Conservation (phyloP, 2,888 invertebrate genomes). For the Cantharis rufa region DNA sequence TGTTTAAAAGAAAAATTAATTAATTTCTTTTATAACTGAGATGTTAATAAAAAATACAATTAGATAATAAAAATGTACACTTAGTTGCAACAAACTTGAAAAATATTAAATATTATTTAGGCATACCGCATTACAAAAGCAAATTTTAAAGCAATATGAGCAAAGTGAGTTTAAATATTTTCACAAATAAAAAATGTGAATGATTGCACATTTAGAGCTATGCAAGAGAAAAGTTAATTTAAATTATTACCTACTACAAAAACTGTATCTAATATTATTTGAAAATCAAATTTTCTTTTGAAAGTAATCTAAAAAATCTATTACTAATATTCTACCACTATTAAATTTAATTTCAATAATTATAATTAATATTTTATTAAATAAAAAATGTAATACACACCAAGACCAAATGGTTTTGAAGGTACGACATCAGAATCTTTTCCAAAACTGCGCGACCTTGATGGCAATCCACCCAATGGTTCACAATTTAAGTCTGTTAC, state of each 20-base stretch:
- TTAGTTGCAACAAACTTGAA: neutral
- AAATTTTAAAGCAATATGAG: conserved; percentile 9
- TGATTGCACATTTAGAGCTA: neutral
- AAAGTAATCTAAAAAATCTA: neutral
- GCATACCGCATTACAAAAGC: conserved; percentile 5
- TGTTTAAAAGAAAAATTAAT: neutral
- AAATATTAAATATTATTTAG: conserved; percentile 1
- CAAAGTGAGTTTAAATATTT: neutral
- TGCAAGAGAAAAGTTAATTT: conserved; percentile 1
- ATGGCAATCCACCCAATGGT: conserved; percentile 42
- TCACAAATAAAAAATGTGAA: neutral
- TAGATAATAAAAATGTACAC: neutral
- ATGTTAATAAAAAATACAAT: neutral
- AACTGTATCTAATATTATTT: neutral
- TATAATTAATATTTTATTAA: conserved; percentile 8
- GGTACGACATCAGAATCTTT: conserved; percentile 62
- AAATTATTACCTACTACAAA: neutral
- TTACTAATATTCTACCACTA: neutral
- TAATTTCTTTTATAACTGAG: neutral
- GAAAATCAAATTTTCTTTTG: neutral
- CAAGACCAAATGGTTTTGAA: conserved; percentile 81
- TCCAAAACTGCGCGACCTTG: conserved; percentile 49
- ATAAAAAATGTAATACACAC: conserved; percentile 60
- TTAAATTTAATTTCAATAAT: conserved; percentile 3
- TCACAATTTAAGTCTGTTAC: conserved; percentile 81